phyloP scores from a whole-genome alignment of 2,113 vertebrate species.

The Nothobranchius furzeri region DNA sequence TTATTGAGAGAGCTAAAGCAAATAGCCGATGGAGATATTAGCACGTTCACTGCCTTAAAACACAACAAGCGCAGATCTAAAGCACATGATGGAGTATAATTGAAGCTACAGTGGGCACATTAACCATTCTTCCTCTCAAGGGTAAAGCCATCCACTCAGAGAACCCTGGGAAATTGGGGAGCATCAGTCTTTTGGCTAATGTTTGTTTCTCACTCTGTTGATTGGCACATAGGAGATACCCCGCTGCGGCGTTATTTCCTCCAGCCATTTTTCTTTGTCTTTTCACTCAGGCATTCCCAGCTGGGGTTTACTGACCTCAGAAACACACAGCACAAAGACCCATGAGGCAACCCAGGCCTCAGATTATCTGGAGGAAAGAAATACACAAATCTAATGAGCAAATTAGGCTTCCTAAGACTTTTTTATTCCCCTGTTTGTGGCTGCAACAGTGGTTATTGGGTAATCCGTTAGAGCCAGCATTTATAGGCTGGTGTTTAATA shows the following conservation, averaged over 20 bases:
- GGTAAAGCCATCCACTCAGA: constrained; percentile 48
- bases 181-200: constrained; percentile 48
- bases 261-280: constrained; percentile 53
- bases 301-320: constrained; percentile 63
- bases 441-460: neutral
- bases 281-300: constrained; percentile 55
- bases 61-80: constrained; percentile 1
- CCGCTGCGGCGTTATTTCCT: constrained; percentile 76
- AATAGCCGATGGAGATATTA: constrained; percentile 2
- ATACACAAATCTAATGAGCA: constrained; percentile 36
- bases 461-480: neutral
- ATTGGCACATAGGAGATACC: constrained; percentile 63
- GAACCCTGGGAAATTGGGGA: constrained; percentile 45
- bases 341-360: constrained; percentile 49
- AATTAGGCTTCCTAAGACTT: constrained; percentile 31
- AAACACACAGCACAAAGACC: constrained; percentile 58
- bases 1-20: constrained; percentile 5
- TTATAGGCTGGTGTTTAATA: neutral
- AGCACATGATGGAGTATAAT: constrained; percentile 31
- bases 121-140: constrained; percentile 52
- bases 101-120: constrained; percentile 21
- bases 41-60: constrained; percentile 8
- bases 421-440: neutral
- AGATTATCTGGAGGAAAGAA: constrained; percentile 44
- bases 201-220: constrained; percentile 65